Evolutionary conservation across 1,140 invertebrate genomes (phyloP), one percentile per base, ranked within the genome.

Genomic region (Lepidurus apus): DNA sequence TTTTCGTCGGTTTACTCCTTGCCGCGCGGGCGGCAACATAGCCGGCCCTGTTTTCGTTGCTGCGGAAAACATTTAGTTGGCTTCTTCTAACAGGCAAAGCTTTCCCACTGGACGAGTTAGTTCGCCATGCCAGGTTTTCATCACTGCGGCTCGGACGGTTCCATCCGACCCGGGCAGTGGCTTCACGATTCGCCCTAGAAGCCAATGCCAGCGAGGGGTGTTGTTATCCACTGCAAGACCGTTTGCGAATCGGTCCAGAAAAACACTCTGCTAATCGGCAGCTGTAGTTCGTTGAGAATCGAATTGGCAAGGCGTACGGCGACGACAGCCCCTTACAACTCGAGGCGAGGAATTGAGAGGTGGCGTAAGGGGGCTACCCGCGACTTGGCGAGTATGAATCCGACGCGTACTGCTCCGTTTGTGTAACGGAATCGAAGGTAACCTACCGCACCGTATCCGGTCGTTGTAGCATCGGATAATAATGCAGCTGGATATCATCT

Each of bases 311-410:
- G 43, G 17, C 74, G 21, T 7, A 76, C 45, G 1, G 34, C 43
- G 17, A 79, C 42, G 1, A 80, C 34, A 1, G 75, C 80, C 5
- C 78, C 78, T 43, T 42, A 77, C 11, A 81, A 45, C 43, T 81
- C 79, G 17, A 80, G 44, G 10, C 80, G 53, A 9, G 80, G 79
- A 4, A 77, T 34, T 9, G n/a, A 74, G 1, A 17, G 42, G 9
- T 78, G 65, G 17, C 78, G 78, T 3, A 86, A 76, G 65, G 86
- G 86, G 74, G 86, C 83, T 7, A 87, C 85, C 77, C 84, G 81
- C 11, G 82, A 76, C 81, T 87, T 85, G 44, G 43, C 84, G 78
- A 74, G 34, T 34, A 34, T 34, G 34, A 34, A 34, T 34, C 34
- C 34, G 34, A 34, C 34, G 34, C 34, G 34, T 34, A 34, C 34